Evolutionary conservation across 2,113 vertebrate species (phyloP), one percentile per base, ranked within the genome.

Genomic region (Mandrillus leucophaeus): DNA sequence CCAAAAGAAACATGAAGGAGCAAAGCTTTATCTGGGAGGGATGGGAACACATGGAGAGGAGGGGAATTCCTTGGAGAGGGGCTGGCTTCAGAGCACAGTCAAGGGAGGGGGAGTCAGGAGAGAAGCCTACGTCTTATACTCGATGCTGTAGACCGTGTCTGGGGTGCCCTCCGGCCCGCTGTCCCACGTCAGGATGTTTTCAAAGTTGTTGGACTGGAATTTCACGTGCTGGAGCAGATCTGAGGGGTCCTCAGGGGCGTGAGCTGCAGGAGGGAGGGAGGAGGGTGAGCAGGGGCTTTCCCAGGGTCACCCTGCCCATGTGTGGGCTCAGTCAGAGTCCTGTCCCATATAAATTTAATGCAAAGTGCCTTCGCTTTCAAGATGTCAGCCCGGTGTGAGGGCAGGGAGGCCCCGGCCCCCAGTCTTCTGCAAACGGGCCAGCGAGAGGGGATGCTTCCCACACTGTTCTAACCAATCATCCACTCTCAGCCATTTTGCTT

Each of bases 151-250:
- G 35, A 98, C 66, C 0, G 96, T 98, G 97, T 94, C 98, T 3
- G 96, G 86, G 13, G 92, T 13, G 22, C 75, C 68, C 2, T 97
- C 95, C 5, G 70, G 96, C 10, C 87, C 90, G 0, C 90, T 86
- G 40, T 98, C 97, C 99, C 99, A 99, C 0, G 75, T 98, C 96
- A 99, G 97, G 98, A 99, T 98, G 97, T 98, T 99, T 81, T 99
- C 99, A 82, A 99, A 99, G 98, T 99, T 99, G 40, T 23, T 98
- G 64, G 99, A 99, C 84, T 96, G 97, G 98, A 99, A 99, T 8
- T 38, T 89, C 85, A 85, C 95, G 1, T 38, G 68, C 87, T 96
- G 98, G 93, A 99, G 88, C 4, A 98, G 96, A 38, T 78, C 11
- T 0, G 95, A 30, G 11, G 48, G 23, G 38, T 97, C 73, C 18